Conservation (phyloP, 2,797 vertebrate species). For the Clarias laeviceps region DNA sequence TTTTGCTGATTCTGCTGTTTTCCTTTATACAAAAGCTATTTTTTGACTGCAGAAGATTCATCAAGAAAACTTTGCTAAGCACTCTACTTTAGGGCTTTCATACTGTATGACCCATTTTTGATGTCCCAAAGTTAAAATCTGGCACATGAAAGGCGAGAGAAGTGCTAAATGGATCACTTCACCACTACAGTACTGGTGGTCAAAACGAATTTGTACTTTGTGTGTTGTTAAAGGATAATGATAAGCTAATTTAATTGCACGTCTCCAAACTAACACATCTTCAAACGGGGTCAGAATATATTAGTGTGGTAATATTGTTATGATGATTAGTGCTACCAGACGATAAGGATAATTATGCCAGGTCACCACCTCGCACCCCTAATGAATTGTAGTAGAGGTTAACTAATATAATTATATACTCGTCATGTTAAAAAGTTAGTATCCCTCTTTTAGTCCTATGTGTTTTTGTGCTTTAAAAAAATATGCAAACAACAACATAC, state of each 20-base stretch:
- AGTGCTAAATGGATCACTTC: constrained; percentile 70
- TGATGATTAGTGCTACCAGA: too few relatives aligned
- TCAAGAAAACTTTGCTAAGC: not conserved
- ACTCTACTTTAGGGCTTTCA: constrained; percentile 38
- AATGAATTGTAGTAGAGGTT: not conserved
- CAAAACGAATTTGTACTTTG: not conserved
- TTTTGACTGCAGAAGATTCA: not conserved
- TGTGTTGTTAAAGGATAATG: not conserved
- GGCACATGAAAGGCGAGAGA: constrained; percentile 66
- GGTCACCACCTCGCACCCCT: not conserved
- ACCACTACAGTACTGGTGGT: constrained; percentile 32
- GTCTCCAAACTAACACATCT: not conserved
- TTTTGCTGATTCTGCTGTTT: not conserved
- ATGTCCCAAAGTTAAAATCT: constrained; percentile 69
- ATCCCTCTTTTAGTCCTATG: too few relatives aligned
- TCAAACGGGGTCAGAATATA: not conserved
- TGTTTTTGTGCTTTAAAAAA: too few relatives aligned
- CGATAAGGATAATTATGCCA: not conserved
- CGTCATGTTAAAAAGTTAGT: too few relatives aligned
- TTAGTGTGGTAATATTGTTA: not conserved
- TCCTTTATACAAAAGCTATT: not conserved
- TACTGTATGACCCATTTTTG: constrained; percentile 63
- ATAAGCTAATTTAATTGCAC: not conserved
- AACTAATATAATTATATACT: not conserved
- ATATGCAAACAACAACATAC: too few relatives aligned